Evolutionary conservation across 1,140 invertebrate genomes (phyloP), one percentile per base, ranked within the genome.

Genomic region (Parasteatoda tepidariorum): DNA sequence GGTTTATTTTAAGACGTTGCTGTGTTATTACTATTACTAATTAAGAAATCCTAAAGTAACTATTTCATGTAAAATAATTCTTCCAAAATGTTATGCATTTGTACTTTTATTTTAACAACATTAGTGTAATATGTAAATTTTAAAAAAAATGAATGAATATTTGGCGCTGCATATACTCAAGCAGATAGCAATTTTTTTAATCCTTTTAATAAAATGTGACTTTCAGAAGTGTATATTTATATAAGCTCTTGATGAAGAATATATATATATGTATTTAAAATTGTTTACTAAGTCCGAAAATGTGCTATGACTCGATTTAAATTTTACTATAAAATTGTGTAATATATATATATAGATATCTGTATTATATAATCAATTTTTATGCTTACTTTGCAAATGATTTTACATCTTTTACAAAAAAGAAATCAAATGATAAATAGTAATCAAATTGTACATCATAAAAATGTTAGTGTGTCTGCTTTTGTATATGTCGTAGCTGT

Each of bases 401-500:
- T 9, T 24, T 59, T 24, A 22, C 6, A 24, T 57, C 55, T 57
- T 18, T 57, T 18, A 57, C 55, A 57, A n/a, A 57, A n/a, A 3
- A 0, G 5, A n/a, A 59, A 59, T 24, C n/a, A 24, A n/a, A 24
- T 13, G 57, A 22, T n/a, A n/a, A n/a, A n/a, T n/a, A n/a, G 38
- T 13, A 0, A 48, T 13, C 1, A 48, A 48, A 18, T 48, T 48
- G 38, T 48, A 18, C 18, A 48, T 48, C 38, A 13, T 48, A 48
- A 18, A 13, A 48, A 48, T 48, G 38, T 18, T 13, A 9, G 18
- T 57, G 33, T 61, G 57, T 74, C 62, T 78, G 74, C 74, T 78
- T 66, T 30, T 54, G 74, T 78, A 66, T 78, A 66, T 78, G 61
- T 78, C 34, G 73, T 75, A 75, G 73, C 57, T 68, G 57, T 61